Percentiles rank a stretch among this genome's conserved stretches.
phyloP scores from a whole-genome alignment of 2,113 vertebrate species.

The Cryptotis parvus region DNA sequence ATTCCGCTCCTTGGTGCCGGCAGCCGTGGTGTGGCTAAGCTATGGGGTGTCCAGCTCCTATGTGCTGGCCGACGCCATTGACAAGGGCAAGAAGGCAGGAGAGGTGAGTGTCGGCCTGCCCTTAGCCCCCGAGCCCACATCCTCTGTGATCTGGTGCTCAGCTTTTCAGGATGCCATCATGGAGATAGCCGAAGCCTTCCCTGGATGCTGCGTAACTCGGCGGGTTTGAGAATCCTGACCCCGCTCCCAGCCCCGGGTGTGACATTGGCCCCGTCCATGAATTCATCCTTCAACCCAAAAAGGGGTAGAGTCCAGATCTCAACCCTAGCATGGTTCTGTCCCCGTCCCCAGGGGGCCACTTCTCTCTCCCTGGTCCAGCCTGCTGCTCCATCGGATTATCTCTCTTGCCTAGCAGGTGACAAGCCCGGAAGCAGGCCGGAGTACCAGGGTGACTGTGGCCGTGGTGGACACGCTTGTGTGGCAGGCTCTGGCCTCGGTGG shows the following conservation, averaged over 20 bases:
- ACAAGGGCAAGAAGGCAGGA: slow-evolving; percentile 95
- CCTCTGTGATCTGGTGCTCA: background rate
- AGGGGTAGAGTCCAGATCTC: background rate
- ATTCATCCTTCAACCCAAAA: no score
- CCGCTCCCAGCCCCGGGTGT: background rate
- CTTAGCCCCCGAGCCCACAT: background rate
- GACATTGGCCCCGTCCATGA: background rate
- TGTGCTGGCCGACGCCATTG: slow-evolving; percentile 94
- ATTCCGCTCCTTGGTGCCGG: slow-evolving; percentile 93
- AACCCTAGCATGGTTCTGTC: background rate
- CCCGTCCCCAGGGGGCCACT: background rate
- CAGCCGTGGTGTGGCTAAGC: slow-evolving; percentile 93
- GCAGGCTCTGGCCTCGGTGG: slow-evolving; percentile 96
- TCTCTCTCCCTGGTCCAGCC: background rate
- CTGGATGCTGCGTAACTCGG: no score
- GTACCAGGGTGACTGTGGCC: slow-evolving; percentile 86
- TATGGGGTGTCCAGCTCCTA: slow-evolving; percentile 94
- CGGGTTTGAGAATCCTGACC: background rate
- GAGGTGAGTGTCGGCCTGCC: slow-evolving; percentile 86
- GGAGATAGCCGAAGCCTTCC: background rate
- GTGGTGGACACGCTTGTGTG: slow-evolving; percentile 97
- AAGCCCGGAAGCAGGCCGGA: slow-evolving; percentile 84
- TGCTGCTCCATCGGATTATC: background rate
- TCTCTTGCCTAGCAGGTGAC: slow-evolving; percentile 83
- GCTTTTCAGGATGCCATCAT: background rate